These are phyloP conservation scores for Mus caroli DNA, from an alignment of 2,797 vertebrate species.

Conservation along the genomic window DNA sequence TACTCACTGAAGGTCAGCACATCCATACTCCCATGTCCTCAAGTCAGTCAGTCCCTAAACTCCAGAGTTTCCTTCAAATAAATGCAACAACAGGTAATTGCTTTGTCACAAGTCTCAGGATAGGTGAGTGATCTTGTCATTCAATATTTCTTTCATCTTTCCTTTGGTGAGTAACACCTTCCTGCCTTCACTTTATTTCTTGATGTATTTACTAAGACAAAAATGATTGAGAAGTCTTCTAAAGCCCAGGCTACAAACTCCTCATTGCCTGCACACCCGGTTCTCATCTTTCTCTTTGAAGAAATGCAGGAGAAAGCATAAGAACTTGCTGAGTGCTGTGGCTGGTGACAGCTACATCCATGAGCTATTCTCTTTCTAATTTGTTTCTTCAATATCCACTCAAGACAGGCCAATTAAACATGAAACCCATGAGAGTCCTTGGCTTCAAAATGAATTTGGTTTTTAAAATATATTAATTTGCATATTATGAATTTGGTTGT, in stretches of 20 bases:
- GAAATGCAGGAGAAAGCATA: not conserved
- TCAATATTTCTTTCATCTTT: not conserved
- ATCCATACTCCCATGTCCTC: not conserved
- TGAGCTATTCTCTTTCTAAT: not conserved
- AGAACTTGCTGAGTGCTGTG: not conserved
- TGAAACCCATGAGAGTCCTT: not conserved
- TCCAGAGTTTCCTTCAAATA: not conserved
- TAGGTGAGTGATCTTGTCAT: not conserved
- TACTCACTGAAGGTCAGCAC: not conserved
- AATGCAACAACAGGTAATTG: not conserved
- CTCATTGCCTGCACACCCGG: not conserved
- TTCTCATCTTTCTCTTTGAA: not conserved
- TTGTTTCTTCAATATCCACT: not conserved
- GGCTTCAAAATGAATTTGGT: conserved; percentile 17
- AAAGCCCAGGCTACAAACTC: not conserved
- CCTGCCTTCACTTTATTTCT: not conserved
- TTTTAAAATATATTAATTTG: not conserved
- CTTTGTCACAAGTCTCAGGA: not conserved
- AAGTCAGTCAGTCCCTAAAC: not conserved
- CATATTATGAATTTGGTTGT: not conserved
- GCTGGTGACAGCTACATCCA: not conserved
- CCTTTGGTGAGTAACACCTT: not conserved
- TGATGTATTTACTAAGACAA: not conserved
- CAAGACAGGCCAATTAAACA: not conserved
- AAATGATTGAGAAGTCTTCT: not conserved